Evolutionary conservation across 2,113 vertebrate species (phyloP).

Genomic region (Lagopus muta): DNA sequence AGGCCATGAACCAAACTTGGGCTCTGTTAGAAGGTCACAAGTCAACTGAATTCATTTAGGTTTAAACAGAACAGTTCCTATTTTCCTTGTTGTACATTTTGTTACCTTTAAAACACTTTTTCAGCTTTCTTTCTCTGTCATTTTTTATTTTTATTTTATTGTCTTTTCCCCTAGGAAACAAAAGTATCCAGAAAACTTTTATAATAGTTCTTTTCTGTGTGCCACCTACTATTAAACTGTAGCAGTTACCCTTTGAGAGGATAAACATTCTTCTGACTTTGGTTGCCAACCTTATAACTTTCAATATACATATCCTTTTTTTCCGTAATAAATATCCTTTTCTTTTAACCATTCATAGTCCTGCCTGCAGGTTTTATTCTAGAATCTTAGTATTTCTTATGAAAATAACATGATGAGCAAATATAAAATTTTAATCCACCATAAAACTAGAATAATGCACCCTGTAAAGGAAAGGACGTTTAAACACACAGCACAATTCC

Average conservation of each 20-base stretch:
- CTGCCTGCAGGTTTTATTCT: not conserved
- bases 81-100: not conserved
- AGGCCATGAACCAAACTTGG: not conserved
- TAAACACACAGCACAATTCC: not conserved
- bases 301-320: not conserved
- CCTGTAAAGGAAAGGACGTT: not conserved
- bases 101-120: not conserved
- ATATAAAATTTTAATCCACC: slow-evolving; percentile 15
- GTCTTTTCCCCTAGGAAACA: not conserved
- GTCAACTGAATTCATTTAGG: not conserved
- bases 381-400: not conserved
- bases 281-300: not conserved
- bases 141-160: not conserved
- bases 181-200: not conserved
- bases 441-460: not conserved
- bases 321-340: not conserved
- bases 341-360: not conserved
- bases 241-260: not conserved
- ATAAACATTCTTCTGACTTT: not conserved
- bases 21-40: not conserved
- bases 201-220: not conserved
- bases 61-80: not conserved
- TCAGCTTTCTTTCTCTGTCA: not conserved
- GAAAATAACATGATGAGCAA: not conserved
- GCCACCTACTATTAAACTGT: not conserved